Conservation (phyloP, 1,140 invertebrate species). For the Drosophila seguyi region DNA sequence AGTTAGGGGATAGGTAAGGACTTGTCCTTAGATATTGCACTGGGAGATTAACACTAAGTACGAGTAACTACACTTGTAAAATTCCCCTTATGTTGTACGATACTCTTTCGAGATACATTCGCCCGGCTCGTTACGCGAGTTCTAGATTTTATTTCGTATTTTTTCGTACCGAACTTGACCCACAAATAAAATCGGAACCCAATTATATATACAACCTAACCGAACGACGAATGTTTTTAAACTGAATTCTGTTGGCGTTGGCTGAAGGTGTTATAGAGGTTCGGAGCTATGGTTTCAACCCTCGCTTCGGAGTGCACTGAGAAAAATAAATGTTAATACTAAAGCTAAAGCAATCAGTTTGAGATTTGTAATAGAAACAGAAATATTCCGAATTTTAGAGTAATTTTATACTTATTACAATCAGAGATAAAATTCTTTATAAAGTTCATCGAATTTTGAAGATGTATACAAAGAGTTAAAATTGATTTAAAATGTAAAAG, state of each 20-base stretch:
- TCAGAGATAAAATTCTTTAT: too few relatives aligned
- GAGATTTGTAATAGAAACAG: too few relatives aligned
- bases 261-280: slow-evolving; percentile 20
- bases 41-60: slow-evolving; percentile 47
- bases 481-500: too few relatives aligned
- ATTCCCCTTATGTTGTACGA: slow-evolving; percentile 13
- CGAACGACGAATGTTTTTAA: slow-evolving; percentile 53
- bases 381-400: too few relatives aligned
- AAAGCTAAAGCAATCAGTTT: too few relatives aligned
- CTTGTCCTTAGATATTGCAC: slow-evolving; percentile 59
- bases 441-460: too few relatives aligned
- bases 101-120: slow-evolving; percentile 43
- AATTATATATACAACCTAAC: slow-evolving; percentile 69
- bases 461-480: too few relatives aligned
- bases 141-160: slow-evolving; percentile 41
- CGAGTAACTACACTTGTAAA: slow-evolving; percentile 16
- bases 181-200: slow-evolving; percentile 36
- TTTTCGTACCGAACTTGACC: slow-evolving; percentile 29
- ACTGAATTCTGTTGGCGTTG: slow-evolving; percentile 52
- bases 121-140: slow-evolving; percentile 22
- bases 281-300: slow-evolving; percentile 34
- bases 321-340: neutral
- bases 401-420: too few relatives aligned
- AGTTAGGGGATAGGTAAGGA: slow-evolving; percentile 48
- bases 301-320: slow-evolving; percentile 1